Evolutionary conservation across 2,797 vertebrate species (phyloP).

Genomic region (Erethizon dorsatum): DNA sequence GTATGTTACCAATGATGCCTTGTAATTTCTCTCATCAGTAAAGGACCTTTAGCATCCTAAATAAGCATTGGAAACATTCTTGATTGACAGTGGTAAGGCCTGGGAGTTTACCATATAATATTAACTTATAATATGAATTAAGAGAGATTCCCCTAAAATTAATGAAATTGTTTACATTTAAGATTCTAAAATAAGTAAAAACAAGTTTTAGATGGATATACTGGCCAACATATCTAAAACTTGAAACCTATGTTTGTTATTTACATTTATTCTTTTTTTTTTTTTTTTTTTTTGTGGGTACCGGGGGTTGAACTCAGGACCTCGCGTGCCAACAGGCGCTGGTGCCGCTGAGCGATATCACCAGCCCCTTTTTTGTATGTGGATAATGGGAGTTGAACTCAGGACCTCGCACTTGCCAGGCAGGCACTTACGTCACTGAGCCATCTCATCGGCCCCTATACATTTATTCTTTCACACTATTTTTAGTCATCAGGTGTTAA

Average conservation of each 20-base stretch:
- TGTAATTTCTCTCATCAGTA: not conserved
- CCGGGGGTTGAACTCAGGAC: too few relatives aligned
- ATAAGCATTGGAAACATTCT: not conserved
- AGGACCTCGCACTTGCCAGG: too few relatives aligned
- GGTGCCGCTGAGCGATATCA: too few relatives aligned
- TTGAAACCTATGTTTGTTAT: not conserved
- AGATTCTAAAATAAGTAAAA: constrained; percentile 25
- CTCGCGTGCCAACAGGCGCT: too few relatives aligned
- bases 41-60: not conserved
- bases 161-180: not conserved
- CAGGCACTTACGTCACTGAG: too few relatives aligned
- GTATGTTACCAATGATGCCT: not conserved
- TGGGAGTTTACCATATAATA: not conserved
- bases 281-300: too few relatives aligned
- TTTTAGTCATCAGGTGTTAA: not conserved
- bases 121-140: not conserved
- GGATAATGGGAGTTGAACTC: too few relatives aligned
- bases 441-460: too few relatives aligned
- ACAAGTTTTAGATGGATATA: not conserved
- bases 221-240: not conserved
- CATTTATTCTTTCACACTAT: not conserved
- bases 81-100: not conserved
- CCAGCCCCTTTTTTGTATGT: too few relatives aligned
- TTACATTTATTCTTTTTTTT: not conserved
- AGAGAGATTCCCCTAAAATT: not conserved